Base-by-base conservation (phyloP, 2,888 invertebrate species). In the Orthosia gracilis region DNA sequence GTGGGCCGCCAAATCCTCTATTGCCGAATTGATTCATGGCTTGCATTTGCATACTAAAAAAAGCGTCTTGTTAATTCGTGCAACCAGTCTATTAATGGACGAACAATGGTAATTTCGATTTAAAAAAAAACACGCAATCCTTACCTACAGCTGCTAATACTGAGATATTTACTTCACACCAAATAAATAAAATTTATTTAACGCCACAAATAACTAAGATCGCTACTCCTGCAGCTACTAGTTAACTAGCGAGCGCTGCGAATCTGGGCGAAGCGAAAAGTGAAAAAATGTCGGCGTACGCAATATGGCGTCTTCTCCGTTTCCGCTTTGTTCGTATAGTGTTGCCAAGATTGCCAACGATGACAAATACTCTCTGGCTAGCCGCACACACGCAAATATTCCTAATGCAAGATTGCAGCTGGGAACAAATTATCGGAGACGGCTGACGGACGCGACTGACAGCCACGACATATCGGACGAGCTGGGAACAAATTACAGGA, bases 1-100 rank as follows among this genome's bases (percentile, higher is more conserved):
- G 96, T 45, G 95, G 95, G 9, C 96, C 96, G 40, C 96, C 96
- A 87, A 94, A 96, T n/a, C 96, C 96, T 88, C 96, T 91, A 85
- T 94, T 93, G n/a, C 94, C 94, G 78, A 91, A 96, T 85, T 94
- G 92, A 92, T 95, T 94, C 95, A 96, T 95, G 71, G 92, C 93
- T 87, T 96, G 94, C 93, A 94, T 94, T 92, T 95, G 94, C 94
- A 94, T 94, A 84, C 89, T 91, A 76, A 89, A 89, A 83, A 76
- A 83, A 65, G 47, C 40, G 57, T 70, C 18, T 11, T 11, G 15
- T 47, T 5, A 58, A 45, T 18, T 73, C 21, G 71, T 75, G 52
- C 71, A 80, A 78, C 64, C 68, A 61, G 12, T 11, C 50, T 26
- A 23, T n/a, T n/a, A 58, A 61, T 52, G 0, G 5, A 47, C 15